These are phyloP conservation scores for Machimus rusticus DNA, from an alignment of 2,888 invertebrate genomes.

Conservation along the genomic window DNA sequence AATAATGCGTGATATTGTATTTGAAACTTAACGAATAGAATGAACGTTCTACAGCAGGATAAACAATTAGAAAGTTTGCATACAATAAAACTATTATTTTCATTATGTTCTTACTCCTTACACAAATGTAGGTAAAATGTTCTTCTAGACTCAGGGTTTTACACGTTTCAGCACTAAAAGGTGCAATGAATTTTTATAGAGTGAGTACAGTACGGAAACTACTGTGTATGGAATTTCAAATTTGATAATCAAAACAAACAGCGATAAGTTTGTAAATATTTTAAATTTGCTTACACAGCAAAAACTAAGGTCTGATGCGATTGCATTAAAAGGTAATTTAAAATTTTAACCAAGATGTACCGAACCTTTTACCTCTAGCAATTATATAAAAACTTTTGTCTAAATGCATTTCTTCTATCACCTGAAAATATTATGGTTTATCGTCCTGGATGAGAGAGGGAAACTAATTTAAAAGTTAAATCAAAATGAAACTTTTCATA, in stretches of 20 bases:
- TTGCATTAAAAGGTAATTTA: background rate
- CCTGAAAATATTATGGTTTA: background rate
- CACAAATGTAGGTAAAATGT: too few relatives aligned
- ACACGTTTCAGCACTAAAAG: too few relatives aligned
- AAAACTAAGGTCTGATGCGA: background rate
- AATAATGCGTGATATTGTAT: too few relatives aligned
- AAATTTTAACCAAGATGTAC: background rate
- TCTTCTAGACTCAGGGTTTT: too few relatives aligned
- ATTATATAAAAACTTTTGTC: background rate
- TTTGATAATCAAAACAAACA: background rate
- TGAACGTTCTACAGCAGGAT: too few relatives aligned
- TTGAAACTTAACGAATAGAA: too few relatives aligned
- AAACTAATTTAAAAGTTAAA: background rate
- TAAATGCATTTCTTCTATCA: background rate
- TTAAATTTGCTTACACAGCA: background rate
- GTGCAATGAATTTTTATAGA: too few relatives aligned
- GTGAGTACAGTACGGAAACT: too few relatives aligned
- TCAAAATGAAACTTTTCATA: background rate
- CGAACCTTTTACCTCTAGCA: background rate
- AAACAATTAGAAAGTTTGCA: too few relatives aligned
- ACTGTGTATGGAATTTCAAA: too few relatives aligned
- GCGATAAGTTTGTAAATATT: background rate
- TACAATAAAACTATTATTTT: too few relatives aligned
- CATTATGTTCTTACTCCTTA: too few relatives aligned
- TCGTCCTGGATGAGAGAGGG: background rate